Evolutionary conservation across 2,888 invertebrate species (phyloP).

Genomic region (Ornithoptera priamus): DNA sequence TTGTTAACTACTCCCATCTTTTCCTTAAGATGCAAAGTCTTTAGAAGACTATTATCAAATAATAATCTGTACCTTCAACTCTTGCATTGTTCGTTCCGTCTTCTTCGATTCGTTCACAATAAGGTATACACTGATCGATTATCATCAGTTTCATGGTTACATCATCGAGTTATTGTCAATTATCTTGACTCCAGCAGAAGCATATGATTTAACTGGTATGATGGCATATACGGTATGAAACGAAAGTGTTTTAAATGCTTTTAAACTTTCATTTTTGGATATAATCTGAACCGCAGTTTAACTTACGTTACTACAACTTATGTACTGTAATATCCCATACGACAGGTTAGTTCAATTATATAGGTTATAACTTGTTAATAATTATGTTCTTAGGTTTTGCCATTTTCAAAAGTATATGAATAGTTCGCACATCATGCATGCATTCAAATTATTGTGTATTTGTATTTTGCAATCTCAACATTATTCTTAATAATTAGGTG

Average conservation of each 20-base stretch:
- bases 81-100: not conserved
- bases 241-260: conserved; percentile 11
- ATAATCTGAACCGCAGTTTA: not conserved
- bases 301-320: not conserved
- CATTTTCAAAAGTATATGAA: too few species aligned
- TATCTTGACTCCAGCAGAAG: not conserved
- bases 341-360: not conserved
- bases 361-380: not conserved
- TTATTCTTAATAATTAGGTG: too few species aligned
- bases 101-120: not conserved
- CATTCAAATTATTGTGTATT: too few species aligned
- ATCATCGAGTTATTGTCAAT: not conserved
- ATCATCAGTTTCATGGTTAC: not conserved
- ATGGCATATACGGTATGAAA: conserved; percentile 8
- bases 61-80: not conserved
- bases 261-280: conserved; percentile 3
- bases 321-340: not conserved
- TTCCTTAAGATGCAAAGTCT: too few species aligned
- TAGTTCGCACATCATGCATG: too few species aligned
- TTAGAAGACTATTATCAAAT: too few species aligned
- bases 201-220: conserved; percentile 10
- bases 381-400: not conserved
- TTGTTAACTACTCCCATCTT: too few species aligned
- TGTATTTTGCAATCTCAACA: too few species aligned
- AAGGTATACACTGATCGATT: not conserved